Evolutionary conservation across 64 coral and sea anemone species (phyloP).

Genomic region (Platygyra sinensis): DNA sequence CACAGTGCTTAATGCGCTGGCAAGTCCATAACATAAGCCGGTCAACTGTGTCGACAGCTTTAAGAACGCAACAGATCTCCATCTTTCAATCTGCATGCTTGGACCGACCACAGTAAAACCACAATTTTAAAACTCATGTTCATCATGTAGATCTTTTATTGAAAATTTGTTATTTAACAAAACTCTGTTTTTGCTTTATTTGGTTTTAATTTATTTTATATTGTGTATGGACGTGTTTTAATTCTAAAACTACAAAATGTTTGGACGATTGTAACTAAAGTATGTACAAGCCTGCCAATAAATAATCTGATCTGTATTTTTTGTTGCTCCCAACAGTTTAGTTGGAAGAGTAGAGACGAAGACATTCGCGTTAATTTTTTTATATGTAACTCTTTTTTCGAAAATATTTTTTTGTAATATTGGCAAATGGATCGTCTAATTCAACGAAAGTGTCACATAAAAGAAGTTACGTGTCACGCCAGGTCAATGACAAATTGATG

Average conservation of each 20-base stretch:
- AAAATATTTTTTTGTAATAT: neutral
- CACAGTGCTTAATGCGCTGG: no score
- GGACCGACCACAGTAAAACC: no score
- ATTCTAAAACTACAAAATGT: neutral
- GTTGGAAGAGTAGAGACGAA: neutral
- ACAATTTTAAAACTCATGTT: no score
- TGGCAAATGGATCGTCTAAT: neutral
- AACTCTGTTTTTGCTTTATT: neutral
- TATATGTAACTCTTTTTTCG: no score
- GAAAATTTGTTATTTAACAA: neutral
- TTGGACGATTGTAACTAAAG: neutral
- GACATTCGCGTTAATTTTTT: neutral
- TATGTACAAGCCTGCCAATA: slow-evolving; percentile 11
- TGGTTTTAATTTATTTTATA: neutral
- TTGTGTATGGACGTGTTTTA: neutral
- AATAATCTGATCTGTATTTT: neutral
- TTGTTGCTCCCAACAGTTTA: neutral
- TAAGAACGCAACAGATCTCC: no score
- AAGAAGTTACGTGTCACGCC: neutral
- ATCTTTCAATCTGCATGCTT: no score
- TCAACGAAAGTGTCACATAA: neutral
- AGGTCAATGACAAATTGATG: neutral
- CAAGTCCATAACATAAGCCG: no score
- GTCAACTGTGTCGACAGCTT: no score
- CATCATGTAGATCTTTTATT: neutral